Evolutionary conservation across 2,888 invertebrate species (phyloP).

Genomic region (Pantelozetes paolii): DNA sequence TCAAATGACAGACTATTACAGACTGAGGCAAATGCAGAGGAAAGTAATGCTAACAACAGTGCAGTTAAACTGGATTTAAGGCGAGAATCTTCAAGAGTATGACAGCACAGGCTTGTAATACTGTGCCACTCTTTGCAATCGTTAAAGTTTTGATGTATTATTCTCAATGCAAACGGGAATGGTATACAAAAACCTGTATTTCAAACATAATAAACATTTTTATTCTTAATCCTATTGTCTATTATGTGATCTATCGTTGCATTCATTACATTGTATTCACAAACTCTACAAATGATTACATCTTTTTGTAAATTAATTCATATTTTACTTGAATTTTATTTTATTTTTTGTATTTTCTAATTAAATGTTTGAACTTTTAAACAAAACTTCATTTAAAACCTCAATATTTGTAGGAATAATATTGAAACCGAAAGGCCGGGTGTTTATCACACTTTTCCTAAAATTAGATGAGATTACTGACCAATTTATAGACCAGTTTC

Average conservation of each 20-base stretch:
- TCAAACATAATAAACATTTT: not conserved
- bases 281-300: not conserved
- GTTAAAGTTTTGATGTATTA: not conserved
- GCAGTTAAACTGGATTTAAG: slow-evolving; percentile 27
- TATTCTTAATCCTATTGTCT: not conserved
- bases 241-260: not conserved
- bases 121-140: slow-evolving; percentile 9
- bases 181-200: not conserved
- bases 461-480: not conserved
- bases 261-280: not conserved
- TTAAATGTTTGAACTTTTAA: too few relatives aligned
- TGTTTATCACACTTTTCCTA: not conserved
- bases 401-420: too few relatives aligned
- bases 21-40: not conserved
- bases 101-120: not conserved
- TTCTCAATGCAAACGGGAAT: not conserved
- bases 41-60: slow-evolving; percentile 15
- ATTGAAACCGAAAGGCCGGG: too few relatives aligned
- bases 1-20: slow-evolving; percentile 17
- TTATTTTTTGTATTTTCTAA: too few relatives aligned
- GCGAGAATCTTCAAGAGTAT: slow-evolving; percentile 15
- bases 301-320: not conserved
- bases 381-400: too few relatives aligned
- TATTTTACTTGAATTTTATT: not conserved
- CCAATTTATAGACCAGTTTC: not conserved